Base-by-base conservation (phyloP, 2,888 invertebrate species). In the Dioctria linearis region DNA sequence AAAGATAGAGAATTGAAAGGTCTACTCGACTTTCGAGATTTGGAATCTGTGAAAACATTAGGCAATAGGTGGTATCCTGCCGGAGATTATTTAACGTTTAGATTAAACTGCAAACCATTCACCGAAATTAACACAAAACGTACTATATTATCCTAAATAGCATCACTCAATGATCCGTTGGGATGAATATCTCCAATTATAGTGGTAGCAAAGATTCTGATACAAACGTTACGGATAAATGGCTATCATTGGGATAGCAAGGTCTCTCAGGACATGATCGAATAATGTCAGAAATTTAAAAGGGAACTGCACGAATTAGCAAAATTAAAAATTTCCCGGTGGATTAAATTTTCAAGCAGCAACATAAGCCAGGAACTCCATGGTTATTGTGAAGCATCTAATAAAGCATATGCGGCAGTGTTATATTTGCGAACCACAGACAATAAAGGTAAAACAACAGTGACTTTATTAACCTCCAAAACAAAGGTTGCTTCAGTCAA, bases 61-160 rank as follows among this genome's bases (percentile, higher is more conserved):
- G 67, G 67, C 1, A 67, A 5, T n/a, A 5, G 43, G 3, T 67
- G 67, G 67, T 43, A 67, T 42, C 67, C 67, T n/a, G 43, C 2
- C 13, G 40, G 25, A 42, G 5, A 67, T 43, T 43, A 42, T 67
- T 67, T 67, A 1, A 42, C 67, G 42, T 67, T 42, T 11, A 67
- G 46, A 2, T n/a, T 67, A 5, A 9, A 42, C 5, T 9, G 42
- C 13, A 11, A 25, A 11, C 40, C 67, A 40, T 39, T 43, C 39
- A 67, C 42, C 8, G 46, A 67, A 6, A 8, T 4, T 25, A 3
- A 5, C 4, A 67, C 67, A 40, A 67, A 67, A 67, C 67, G 67
- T 42, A 8, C 43, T 39, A 67, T 67, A 67, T n/a, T 67, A 42
- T 67, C 67, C 6, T 42, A 67, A 43, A 67, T 67, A 42, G 67